Evolutionary conservation across 1,140 invertebrate species (phyloP).

Genomic region (Drosophila baimaii): DNA sequence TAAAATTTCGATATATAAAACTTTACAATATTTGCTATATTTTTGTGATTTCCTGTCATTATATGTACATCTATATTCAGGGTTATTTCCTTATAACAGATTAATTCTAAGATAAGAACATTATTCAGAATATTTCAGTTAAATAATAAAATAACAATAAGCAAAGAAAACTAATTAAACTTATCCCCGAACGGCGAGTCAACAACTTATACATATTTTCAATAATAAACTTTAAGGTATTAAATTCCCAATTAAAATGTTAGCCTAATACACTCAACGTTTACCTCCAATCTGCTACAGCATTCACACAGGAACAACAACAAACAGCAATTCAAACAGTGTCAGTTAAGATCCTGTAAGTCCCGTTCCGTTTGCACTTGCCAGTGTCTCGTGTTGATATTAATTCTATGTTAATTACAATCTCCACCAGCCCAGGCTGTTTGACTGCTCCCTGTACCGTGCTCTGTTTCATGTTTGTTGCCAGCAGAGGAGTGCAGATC

Average conservation of each 20-base stretch:
- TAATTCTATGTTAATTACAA: slow-evolving; percentile 83
- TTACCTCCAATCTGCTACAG: slow-evolving; percentile 2
- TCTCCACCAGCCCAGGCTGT: slow-evolving; percentile 55
- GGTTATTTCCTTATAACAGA: too few species aligned
- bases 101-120: too few species aligned
- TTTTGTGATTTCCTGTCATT: too few species aligned
- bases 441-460: slow-evolving; percentile 12
- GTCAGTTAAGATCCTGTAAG: slow-evolving; percentile 16
- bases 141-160: too few species aligned
- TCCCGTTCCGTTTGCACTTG: slow-evolving; percentile 26
- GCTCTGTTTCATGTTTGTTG: slow-evolving; percentile 43
- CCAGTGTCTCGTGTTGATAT: slow-evolving; percentile 59
- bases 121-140: too few species aligned
- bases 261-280: not conserved
- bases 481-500: slow-evolving; percentile 1
- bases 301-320: slow-evolving; percentile 9
- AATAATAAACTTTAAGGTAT: not conserved
- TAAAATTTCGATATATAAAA: too few species aligned
- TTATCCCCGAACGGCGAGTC: too few species aligned
- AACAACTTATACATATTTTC: too few species aligned
- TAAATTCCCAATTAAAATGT: not conserved
- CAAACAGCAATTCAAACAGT: slow-evolving; percentile 11
- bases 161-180: too few species aligned
- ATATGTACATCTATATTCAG: too few species aligned
- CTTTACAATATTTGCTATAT: too few species aligned